Evolutionary conservation across 2,888 invertebrate species (phyloP), one percentile per base, ranked within the genome.

Genomic region (Aspidiotus rigidus): DNA sequence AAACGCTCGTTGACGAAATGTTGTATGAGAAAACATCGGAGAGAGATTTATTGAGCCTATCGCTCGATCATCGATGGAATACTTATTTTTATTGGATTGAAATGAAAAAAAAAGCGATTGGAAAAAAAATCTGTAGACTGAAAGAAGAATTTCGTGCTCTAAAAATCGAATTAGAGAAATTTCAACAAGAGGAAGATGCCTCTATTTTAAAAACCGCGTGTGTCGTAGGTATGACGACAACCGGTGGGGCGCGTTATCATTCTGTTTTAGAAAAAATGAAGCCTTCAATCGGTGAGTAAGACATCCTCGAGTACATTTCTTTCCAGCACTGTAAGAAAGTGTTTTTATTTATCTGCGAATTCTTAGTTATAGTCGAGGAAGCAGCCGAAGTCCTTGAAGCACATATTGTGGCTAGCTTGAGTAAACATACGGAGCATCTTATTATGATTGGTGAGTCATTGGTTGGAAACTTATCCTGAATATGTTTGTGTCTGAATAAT

Each of bases 341-440:
- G 5, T 28, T 5, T 28, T 28, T 28, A 28, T 28, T 28, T 28
- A 28, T 28, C 28, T 28, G 28, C 5, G 28, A 28, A 28, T 28
- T 28, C 28, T 2, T 15, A n/a, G 70, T 72, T 67, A 83, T 90
- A 28, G 87, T 93, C 0, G 93, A 94, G 77, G 94, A 94, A 79
- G 93, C 93, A 0, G 93, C 91, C 0, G 92, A 93, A 79, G 88
- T 93, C 0, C 78, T 91, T 49, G 94, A 94, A 77, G 83, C 88
- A 0, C 93, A 93, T 76, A 84, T 92, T 16, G 79, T 92, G 0
- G 86, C 89, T 0, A 85, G 90, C 0, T 79, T 93, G 15, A 88
- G 88, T 0, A 77, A 82, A 39, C 78, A 83, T 63, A 88, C 90
- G 72, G 80, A 92, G 76, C 93, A 94, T 77, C 81, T 92, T 1